A percentile compares a stretch with the other conserved stretches of the same genome.
These are phyloP conservation scores for Dolomedes plantarius DNA, from an alignment of 2,888 invertebrate species.

Conservation along the genomic window DNA sequence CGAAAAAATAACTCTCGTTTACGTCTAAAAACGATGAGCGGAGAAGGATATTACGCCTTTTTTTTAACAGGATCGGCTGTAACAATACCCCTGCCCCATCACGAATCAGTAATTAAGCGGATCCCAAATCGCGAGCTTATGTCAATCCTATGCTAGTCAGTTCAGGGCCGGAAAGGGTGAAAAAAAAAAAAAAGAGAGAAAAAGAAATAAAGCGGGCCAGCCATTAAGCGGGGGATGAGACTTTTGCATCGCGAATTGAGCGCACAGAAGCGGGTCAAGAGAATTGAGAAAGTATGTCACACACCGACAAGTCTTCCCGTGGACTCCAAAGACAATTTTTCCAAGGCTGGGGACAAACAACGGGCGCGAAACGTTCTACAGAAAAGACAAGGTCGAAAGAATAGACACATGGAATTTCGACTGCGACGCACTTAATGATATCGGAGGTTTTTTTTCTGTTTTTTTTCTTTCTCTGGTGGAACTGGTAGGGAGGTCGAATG, in stretches of 20 bases:
- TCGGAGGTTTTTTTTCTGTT: not conserved
- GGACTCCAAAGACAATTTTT: not conserved
- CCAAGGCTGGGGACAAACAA: not conserved
- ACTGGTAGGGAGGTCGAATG: conserved; percentile 1
- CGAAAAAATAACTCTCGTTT: not conserved
- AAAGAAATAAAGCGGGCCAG: not conserved
- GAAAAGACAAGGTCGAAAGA: conserved; percentile 22
- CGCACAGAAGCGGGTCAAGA: conserved; percentile 56
- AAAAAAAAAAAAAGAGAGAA: not conserved
- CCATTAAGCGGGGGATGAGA: conserved; percentile 58
- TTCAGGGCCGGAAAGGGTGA: conserved; percentile 32
- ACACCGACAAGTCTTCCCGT: conserved; percentile 37
- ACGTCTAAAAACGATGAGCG: too few species aligned
- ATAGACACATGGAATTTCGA: conserved; percentile 16
- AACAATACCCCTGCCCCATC: not conserved
- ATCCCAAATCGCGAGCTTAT: conserved; percentile 32
- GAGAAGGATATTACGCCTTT: too few species aligned
- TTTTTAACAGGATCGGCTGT: too few species aligned
- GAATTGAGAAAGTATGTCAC: conserved; percentile 54
- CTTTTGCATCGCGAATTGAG: conserved; percentile 27
- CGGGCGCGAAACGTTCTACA: not conserved
- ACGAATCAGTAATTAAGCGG: conserved; percentile 17
- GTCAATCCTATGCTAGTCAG: conserved; percentile 7
- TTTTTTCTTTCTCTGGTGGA: not conserved
- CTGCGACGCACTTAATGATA: conserved; percentile 7